Evolutionary conservation across 2,888 invertebrate genomes (phyloP).

Genomic region (Sussaba pulchella): DNA sequence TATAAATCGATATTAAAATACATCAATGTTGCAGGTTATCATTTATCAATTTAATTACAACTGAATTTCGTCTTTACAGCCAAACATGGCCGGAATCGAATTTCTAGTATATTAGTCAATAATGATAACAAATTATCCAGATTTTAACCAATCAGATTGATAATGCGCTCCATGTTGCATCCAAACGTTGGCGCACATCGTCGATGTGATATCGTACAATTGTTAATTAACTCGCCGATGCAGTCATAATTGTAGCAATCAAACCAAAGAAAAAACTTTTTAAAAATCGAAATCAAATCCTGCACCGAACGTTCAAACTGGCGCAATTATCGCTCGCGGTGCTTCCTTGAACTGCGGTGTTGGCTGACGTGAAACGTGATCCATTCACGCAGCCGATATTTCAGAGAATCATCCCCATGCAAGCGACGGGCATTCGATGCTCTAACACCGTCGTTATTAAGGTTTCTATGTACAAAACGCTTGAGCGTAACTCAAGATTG

Average conservation of each 20-base stretch:
- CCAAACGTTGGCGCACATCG: no score
- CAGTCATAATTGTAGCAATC: slow-evolving; percentile 14
- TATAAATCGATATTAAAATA: no score
- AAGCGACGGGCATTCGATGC: background rate
- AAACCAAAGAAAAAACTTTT: slow-evolving; percentile 10
- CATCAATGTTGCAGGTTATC: background rate
- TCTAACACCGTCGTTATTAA: slow-evolving; percentile 18
- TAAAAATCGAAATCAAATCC: no score
- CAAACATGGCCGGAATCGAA: background rate
- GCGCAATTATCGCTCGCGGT: slow-evolving; percentile 42
- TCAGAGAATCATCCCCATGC: background rate
- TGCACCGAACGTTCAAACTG: slow-evolving; percentile 26
- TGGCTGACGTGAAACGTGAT: slow-evolving; percentile 22
- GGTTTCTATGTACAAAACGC: slow-evolving; percentile 7
- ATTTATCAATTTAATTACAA: background rate
- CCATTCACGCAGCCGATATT: no score
- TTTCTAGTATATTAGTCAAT: background rate
- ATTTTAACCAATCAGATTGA: no score
- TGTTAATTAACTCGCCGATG: slow-evolving; percentile 1
- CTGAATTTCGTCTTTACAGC: background rate
- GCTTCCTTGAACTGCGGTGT: slow-evolving; percentile 3
- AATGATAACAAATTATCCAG: no score
- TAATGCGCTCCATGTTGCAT: no score
- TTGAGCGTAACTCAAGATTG: slow-evolving; percentile 9
- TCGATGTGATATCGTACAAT: background rate